Base-by-base conservation (phyloP, 1,140 invertebrate genomes). In the Saccostrea glomerata region DNA sequence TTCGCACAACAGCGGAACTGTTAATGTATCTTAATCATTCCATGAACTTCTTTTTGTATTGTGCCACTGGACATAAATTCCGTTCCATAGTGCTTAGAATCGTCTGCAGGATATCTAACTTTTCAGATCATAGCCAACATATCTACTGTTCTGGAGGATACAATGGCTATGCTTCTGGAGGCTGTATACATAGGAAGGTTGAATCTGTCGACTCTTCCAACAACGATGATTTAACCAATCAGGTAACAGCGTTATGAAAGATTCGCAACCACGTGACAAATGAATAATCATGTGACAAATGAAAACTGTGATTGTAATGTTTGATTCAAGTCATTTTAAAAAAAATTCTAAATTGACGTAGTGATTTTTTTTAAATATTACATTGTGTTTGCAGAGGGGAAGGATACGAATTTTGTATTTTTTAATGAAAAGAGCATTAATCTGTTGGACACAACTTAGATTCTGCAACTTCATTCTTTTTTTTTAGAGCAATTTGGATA, bases 1-100 rank as follows among this genome's bases (percentile, higher is more conserved):
- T 92, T 0, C 47, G 90, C 25, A 94, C 94, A 0, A 89, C 93
- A 25, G 90, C 92, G 1, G 92, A 94, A 73, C 87, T 95, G 82
- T 90, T 95, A 3, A 94, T 95, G 93, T 95, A 94, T 91, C 60
- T 94, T 0, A 95, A 95, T 90, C 95, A 95, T 89, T 94, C 94
- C 11, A 92, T 94, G 20, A 95, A 95, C 89, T 95, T 95, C 89
- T 94, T 95, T 86, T 90, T 95, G 23, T 95, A 95, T 90, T 94
- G 94, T 90, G 94, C 93, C 54, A 93, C 93, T 47, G 94, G 95
- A 40, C 93, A 93, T 77, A 94, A 93, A 86, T 95, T 95, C 89
- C 88, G 94, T 66, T 92, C 92, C 36, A 92, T 94, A 86, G 91
- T 95, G 9, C 84, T 90, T 3, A 86, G 91, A 40, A 89, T 94